These are phyloP conservation scores for Agrochola litura DNA, from an alignment of 2,888 invertebrate species.

Conservation along the genomic window DNA sequence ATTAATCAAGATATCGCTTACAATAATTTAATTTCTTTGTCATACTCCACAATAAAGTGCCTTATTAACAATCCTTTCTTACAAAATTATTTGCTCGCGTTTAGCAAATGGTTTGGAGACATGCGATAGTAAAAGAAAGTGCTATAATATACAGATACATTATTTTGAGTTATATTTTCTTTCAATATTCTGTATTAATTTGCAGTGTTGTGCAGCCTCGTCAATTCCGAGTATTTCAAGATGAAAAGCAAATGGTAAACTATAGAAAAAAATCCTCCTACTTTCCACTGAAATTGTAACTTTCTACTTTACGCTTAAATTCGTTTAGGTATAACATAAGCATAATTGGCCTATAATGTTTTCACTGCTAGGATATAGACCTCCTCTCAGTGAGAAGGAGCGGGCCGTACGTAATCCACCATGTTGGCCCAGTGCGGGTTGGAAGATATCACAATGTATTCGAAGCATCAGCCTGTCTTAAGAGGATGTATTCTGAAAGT, in stretches of 20 bases:
- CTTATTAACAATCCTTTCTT: constrained; percentile 32
- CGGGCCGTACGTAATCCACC: not conserved
- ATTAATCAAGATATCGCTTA: constrained; percentile 24
- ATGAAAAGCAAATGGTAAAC: not conserved
- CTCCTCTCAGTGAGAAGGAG: not conserved
- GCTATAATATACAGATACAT: not conserved
- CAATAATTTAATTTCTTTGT: constrained; percentile 32
- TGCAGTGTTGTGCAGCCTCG: not conserved
- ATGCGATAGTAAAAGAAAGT: constrained; percentile 50
- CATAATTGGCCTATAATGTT: not conserved
- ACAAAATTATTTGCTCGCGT: constrained; percentile 18
- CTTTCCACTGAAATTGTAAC: not conserved
- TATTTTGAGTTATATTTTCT: constrained; percentile 26
- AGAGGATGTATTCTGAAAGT: no score
- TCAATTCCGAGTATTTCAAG: not conserved
- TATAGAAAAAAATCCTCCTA: not conserved
- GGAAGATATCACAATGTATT: not conserved
- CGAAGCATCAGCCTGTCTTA: not conserved
- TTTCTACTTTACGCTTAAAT: no score
- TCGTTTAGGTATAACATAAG: not conserved
- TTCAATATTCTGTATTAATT: constrained; percentile 1
- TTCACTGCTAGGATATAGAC: no score
- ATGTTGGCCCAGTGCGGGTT: not conserved
- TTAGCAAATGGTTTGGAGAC: constrained; percentile 42
- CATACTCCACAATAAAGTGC: not conserved